Percentiles rank a stretch among this genome's conserved stretches.
phyloP scores from a whole-genome alignment of 2,888 invertebrate genomes.

The Yponomeuta cagnagella region DNA sequence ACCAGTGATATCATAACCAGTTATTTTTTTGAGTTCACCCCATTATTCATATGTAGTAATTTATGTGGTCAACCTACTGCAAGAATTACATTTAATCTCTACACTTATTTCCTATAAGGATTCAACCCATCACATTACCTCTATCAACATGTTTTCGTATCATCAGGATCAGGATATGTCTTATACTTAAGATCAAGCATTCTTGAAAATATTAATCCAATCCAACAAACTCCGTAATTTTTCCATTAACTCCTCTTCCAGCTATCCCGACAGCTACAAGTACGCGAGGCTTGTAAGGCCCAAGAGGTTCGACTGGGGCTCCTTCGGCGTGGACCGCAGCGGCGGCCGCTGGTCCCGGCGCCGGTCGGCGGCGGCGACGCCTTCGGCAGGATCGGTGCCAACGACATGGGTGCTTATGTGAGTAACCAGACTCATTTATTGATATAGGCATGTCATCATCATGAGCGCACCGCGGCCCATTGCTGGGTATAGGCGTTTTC shows the following conservation, averaged over 20 bases:
- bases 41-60: background rate
- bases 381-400: constrained; percentile 46
- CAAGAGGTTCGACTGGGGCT: background rate
- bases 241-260: background rate
- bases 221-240: background rate
- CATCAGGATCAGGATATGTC: no score
- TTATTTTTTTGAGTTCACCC: no score
- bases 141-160: no score
- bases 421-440: constrained; percentile 24
- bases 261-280: constrained; percentile 2
- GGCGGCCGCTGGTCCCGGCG: background rate
- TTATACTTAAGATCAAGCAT: no score
- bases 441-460: no score
- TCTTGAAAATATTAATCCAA: background rate
- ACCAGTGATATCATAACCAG: no score
- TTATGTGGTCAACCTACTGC: background rate
- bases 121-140: no score
- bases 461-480: no score
- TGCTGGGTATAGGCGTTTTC: no score
- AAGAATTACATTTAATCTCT: background rate
- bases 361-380: constrained; percentile 1
- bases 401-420: constrained; percentile 43
- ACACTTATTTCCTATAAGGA: no score
- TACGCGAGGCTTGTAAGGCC: background rate
- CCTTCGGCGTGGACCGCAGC: background rate